Conservation (phyloP, 2,113 vertebrate genomes). For the Willisornis vidua region DNA sequence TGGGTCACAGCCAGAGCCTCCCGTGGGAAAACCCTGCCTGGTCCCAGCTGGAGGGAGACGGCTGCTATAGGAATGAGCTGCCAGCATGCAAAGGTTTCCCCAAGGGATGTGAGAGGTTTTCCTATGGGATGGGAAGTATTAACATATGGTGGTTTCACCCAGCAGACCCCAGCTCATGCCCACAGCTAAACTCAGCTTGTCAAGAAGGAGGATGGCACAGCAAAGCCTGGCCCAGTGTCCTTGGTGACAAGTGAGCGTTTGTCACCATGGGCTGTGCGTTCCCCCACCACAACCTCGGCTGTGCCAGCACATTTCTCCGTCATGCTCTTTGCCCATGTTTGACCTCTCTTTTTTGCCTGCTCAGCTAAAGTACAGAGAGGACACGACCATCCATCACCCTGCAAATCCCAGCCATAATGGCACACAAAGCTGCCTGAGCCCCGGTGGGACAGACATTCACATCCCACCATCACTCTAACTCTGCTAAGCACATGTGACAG, state of each 20-base stretch:
- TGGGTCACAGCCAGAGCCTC: not conserved
- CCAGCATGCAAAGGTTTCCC: rapidly evolving
- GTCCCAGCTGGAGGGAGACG: rapidly evolving
- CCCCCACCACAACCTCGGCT: rapidly evolving
- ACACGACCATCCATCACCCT: not conserved
- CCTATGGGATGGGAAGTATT: not conserved
- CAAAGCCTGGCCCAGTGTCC: rapidly evolving
- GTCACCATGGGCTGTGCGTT: rapidly evolving
- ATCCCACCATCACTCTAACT: not conserved
- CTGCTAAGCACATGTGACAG: not conserved
- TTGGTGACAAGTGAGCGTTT: rapidly evolving
- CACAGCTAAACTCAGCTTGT: not conserved
- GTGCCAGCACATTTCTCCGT: not conserved
- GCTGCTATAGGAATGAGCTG: not conserved
- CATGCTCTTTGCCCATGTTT: not conserved
- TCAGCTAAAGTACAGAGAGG: not conserved
- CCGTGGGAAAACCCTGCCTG: not conserved
- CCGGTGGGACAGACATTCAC: rapidly evolving
- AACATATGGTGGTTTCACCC: not conserved
- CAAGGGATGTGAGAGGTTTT: not conserved
- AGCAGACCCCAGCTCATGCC: not conserved
- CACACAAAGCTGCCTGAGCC: not conserved
- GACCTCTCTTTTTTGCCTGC: not conserved
- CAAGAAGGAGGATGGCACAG: not conserved
- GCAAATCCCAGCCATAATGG: not conserved